Evolutionary conservation across 2,113 vertebrate genomes (phyloP).

Genomic region (Montifringilla adamsi): DNA sequence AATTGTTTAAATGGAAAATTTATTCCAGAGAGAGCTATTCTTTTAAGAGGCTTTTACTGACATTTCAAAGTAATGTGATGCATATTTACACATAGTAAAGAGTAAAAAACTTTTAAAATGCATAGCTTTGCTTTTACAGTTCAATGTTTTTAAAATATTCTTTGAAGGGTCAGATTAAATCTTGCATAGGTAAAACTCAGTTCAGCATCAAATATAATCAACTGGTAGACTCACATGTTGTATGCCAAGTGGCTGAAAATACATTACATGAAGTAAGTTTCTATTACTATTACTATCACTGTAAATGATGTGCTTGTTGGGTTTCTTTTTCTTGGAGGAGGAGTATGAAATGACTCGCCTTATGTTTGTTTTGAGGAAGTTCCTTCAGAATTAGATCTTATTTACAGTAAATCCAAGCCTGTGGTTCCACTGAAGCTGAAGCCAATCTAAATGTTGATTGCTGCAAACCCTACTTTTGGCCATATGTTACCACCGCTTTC

Average conservation of each 20-base stretch:
- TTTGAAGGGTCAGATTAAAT: not conserved
- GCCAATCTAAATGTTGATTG: conserved; percentile 70
- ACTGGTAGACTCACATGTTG: not conserved
- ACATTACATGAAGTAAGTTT: not conserved
- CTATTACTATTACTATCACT: conserved; percentile 15
- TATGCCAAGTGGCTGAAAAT: not conserved
- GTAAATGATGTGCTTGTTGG: conserved; percentile 18
- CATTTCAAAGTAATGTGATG: not conserved
- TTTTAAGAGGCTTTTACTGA: not conserved
- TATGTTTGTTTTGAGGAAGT: conserved; percentile 66
- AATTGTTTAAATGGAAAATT: not conserved
- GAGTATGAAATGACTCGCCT: conserved; percentile 48
- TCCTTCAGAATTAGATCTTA: conserved; percentile 61
- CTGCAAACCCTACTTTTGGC: conserved; percentile 65
- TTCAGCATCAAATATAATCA: not conserved
- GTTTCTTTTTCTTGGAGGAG: conserved; percentile 3
- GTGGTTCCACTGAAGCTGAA: conserved; percentile 63
- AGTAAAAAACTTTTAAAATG: not conserved
- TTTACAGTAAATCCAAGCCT: conserved; percentile 66
- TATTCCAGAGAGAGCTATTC: not conserved
- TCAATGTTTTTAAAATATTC: not conserved
- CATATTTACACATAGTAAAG: not conserved
- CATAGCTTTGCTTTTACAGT: not conserved
- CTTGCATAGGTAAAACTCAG: not conserved
- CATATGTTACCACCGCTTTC: conserved; percentile 63